Base-by-base conservation (phyloP, 2,797 vertebrate genomes). In the Holocentrus rufus region DNA sequence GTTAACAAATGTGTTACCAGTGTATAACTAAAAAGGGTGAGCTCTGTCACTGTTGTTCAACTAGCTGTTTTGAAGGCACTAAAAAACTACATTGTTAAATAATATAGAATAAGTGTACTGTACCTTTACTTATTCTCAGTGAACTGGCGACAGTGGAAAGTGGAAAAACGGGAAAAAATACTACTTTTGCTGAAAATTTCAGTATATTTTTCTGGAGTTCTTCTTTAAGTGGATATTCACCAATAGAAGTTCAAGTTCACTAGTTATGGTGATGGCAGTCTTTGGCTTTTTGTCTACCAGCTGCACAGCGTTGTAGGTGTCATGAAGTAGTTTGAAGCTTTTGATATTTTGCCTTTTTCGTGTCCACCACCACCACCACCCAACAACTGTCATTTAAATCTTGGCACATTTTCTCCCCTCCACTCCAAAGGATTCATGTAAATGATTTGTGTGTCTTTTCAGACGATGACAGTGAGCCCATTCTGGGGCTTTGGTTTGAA, bases 381-480 rank as follows among this genome's bases (percentile, higher is more conserved):
- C 4, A 70, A 77, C 66, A 70, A 55, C 67, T 56, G n/a, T 61
- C 34, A 11, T 36, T 47, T 63, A 10, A 62, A 44, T 73, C 47
- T 57, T 82, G 6, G 17, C 60, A 55, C 8, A 22, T 70, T 34
- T 58, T 77, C 46, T 63, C 67, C 65, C 25, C 62, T 63, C 23
- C 53, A 44, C 54, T 62, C 17, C 15, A 18, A 58, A 63, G 62
- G 56, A 42, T 73, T 36, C 1, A 39, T 36, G 18, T 66, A 52
- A 76, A 74, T 23, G 25, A 69, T 68, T 27, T 82, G 42, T 73
- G 20, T 75, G 66, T 84, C 53, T 78, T 81, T 86, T 53, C 89
- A 99, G 97, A 99, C 83, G 98, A 99, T 0, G 98, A 99, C 93
- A 99, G 97, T n/a, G 98, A 99, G 74, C 98, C 98, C 10, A 99